Base-by-base conservation (phyloP, 1,140 invertebrate species). In the Drosophila lacertosa region DNA sequence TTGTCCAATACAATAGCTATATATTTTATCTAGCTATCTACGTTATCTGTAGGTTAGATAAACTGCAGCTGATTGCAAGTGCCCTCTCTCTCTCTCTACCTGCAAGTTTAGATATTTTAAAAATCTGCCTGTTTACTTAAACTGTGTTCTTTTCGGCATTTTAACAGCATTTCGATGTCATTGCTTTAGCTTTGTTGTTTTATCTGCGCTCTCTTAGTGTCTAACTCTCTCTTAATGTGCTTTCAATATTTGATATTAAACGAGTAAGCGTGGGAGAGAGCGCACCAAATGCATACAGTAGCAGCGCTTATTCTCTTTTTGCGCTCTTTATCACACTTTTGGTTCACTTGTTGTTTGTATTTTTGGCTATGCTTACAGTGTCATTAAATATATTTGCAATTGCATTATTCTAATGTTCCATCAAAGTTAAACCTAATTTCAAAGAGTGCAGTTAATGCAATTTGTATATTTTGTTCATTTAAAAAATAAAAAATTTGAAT, bases 161-260 rank as follows among this genome's bases (percentile, higher is more conserved):
- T 45, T 68, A 64, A 67, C 59, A 62, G 57, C 54, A 44, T 50
- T 65, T 55, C 39, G 60, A 48, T 81, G 72, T 81, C 60, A 40
- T 53, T 67, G 55, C 35, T 51, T 20, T 54, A 35, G 18, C 10
- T 74, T 60, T 59, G 35, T 54, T 55, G 39, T 65, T 7, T 35
- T 51, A 29, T 63, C 37, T 60, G 39, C 3, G n/a, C 13, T 54
- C 51, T 54, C 35, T 54, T 54, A 26, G n/a, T 40, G 1, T 9
- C 11, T 13, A 22, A 4, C 35, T 54, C 51, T 54, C 73, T 76
- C 74, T 74, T 82, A 73, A 62, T 53, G 33, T 58, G 35, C 62
- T 42, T 77, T 59, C 24, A 73, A 77, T 81, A 77, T 69, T 64
- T 74, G 5, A 29, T 29, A 2, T 26, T 26, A 26, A 26, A 26